Evolutionary conservation across 1,140 invertebrate species (phyloP), one percentile per base, ranked within the genome.

Genomic region (Drosophila aff.): DNA sequence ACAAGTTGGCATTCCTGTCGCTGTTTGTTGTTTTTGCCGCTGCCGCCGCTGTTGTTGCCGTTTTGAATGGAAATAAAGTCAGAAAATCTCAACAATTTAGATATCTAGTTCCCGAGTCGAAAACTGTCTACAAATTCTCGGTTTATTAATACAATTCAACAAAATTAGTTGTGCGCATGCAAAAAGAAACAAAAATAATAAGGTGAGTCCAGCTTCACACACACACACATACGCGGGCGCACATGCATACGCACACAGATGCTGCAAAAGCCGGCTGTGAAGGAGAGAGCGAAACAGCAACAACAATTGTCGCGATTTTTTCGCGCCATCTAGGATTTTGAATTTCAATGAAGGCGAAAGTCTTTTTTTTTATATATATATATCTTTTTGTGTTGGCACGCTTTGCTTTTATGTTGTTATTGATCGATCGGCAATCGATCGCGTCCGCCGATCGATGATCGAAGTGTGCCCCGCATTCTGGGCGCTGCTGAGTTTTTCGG

Each of bases 81-180:
- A 65, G 28, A 44, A 58, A 26, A n/a, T 36, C 28, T 23, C 6
- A 31, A 33, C 11, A 47, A 49, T 55, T 63, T 16, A 18, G 46
- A 87, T 89, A 87, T 89, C 84, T 81, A 87, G 81, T 81, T 21
- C 18, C 69, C 81, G 46, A 46, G 43, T 61, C 60, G 46, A 73
- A 55, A 65, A 28, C 44, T 61, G 49, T 65, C 52, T 50, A 71
- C 11, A 65, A 23, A 61, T 68, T 72, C 74, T 86, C 66, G 69
- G 68, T 86, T 53, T 65, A 43, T 57, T 66, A 60, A 26, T 65
- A 16, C 28, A 63, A 57, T 38, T 43, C 18, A 79, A 72, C 74
- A 49, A 90, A 89, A 84, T 89, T 90, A 31, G 13, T 71, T 77
- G 67, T 83, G 76, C 71, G 63, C 60, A 74, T 83, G 73, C 78